Evolutionary conservation across 2,113 vertebrate species (phyloP).

Genomic region (Odontophorus gujanensis): DNA sequence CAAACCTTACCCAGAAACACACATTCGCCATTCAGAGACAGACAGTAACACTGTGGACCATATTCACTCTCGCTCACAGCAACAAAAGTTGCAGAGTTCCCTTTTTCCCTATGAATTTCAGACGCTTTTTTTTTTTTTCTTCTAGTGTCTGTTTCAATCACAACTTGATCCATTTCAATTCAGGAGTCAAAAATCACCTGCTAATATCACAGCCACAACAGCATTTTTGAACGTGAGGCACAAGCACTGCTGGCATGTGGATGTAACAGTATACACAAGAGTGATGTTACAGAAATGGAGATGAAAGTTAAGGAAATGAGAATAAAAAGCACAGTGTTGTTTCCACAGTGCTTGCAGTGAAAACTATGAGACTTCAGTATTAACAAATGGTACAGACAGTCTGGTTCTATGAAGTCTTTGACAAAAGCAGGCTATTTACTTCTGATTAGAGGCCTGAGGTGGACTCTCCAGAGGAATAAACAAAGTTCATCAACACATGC

Average conservation of each 20-base stretch:
- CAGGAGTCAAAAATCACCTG: slow-evolving; percentile 48
- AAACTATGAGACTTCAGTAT: background rate
- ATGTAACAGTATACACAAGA: background rate
- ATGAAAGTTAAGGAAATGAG: slow-evolving; percentile 9
- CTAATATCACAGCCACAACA: background rate
- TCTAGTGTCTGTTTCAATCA: background rate
- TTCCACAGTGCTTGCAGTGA: background rate
- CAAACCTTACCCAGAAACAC: background rate
- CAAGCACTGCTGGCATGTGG: background rate
- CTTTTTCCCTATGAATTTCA: background rate
- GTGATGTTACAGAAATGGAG: slow-evolving; percentile 7
- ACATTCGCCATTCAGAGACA: background rate
- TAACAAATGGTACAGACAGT: background rate
- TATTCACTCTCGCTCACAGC: background rate
- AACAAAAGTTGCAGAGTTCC: background rate
- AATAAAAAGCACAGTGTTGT: background rate
- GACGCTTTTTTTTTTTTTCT: background rate
- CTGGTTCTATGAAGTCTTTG: background rate
- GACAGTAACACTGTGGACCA: background rate
- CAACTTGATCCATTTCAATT: background rate
- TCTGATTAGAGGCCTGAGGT: background rate
- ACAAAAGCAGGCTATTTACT: background rate
- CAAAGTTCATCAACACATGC: background rate
- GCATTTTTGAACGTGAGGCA: background rate
- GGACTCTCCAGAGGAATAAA: background rate